Evolutionary conservation across 2,113 vertebrate genomes (phyloP), one percentile per base, ranked within the genome.

Genomic region (Isurus oxyrinchus): DNA sequence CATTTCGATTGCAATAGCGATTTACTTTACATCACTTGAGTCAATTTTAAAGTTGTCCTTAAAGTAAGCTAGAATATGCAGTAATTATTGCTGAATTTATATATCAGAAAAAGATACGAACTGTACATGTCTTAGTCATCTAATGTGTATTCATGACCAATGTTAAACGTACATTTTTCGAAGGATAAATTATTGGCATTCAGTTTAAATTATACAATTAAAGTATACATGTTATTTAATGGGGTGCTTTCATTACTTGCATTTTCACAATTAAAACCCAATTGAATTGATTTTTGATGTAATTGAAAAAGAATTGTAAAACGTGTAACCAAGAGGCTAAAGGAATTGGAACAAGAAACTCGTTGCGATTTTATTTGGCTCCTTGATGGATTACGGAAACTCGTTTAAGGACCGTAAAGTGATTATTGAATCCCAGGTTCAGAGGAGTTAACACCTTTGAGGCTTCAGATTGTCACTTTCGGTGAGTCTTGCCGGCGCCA

Each of bases 401-500:
- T 97, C 21, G 66, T 94, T 94, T 40, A 98, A 98, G 97, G 96
- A 97, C 97, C 91, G 96, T 97, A 97, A 98, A 98, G 98, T 96
- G 79, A 87, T 94, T 96, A 95, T 69, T 72, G 96, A 81, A 96
- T 97, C 87, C 96, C 96, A 97, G 96, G 96, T 86, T 96, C 90
- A 59, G 94, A 96, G 97, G 96, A 95, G 97, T 97, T 97, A 97
- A 97, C 97, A 98, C 57, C 95, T 97, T 97, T 96, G 94, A 97
- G 96, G 97, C 96, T 96, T 97, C 97, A 97, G 97, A 98, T 98
- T 97, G 98, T 98, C 98, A 98, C 98, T 98, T 97, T 96, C 88
- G 98, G 97, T 97, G 96, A 97, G 97, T 97, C 98, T 97, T 94
- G 55, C 96, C 97, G 98, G 98, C 98, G 98, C 98, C 98, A 98